Evolutionary conservation across 2,113 vertebrate genomes (phyloP).

Genomic region (Elaphurus davidianus): DNA sequence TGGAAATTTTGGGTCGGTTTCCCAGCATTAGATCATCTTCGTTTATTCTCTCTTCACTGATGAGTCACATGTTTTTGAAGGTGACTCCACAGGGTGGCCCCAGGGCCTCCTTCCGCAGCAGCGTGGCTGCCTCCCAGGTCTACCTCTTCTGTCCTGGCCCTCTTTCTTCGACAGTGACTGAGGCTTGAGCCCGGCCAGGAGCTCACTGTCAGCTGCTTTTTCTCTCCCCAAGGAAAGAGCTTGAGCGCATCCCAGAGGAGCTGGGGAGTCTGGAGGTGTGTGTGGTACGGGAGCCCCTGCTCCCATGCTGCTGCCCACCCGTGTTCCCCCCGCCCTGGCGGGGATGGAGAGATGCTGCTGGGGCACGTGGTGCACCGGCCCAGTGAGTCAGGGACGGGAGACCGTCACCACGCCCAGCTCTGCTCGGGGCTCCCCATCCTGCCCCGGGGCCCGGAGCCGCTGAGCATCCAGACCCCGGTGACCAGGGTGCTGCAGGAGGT

Average conservation of each 20-base stretch:
- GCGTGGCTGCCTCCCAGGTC: background rate
- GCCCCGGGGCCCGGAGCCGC: background rate
- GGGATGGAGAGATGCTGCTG: background rate
- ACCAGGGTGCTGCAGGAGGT: background rate
- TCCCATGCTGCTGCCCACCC: background rate
- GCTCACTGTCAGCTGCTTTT: background rate
- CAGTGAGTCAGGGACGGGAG: background rate
- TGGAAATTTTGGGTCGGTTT: background rate
- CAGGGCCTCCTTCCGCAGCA: background rate
- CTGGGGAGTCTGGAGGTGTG: background rate
- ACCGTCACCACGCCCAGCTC: fast-evolving
- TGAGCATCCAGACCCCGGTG: background rate
- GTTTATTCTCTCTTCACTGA: background rate
- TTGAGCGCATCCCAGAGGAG: background rate
- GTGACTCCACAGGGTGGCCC: background rate
- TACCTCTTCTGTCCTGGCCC: background rate
- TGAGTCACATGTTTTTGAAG: background rate
- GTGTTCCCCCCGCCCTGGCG: background rate
- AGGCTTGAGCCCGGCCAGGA: background rate
- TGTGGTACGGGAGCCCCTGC: fast-evolving
- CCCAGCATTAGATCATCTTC: background rate
- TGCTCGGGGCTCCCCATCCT: background rate
- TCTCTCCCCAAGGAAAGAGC: background rate
- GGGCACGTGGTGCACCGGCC: fast-evolving
- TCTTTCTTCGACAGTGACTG: background rate